Base-by-base conservation (phyloP, 2,797 vertebrate genomes). In the Oophaga sylvatica region DNA sequence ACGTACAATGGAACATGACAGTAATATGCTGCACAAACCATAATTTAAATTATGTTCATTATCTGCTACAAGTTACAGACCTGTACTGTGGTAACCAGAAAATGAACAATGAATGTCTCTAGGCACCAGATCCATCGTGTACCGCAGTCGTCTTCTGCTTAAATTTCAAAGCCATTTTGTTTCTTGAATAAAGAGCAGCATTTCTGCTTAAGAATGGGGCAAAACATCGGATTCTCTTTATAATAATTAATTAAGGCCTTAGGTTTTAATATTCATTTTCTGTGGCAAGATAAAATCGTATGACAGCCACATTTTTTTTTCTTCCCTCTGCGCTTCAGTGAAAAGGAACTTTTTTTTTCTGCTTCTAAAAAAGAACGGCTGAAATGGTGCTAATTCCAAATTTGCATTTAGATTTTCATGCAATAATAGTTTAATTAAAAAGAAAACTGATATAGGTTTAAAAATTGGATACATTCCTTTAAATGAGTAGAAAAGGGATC, bases 181-280 rank as follows among this genome's bases (percentile, higher is more conserved):
- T 67, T 75, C 57, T 80, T 41, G 81, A 87, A 89, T 67, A 83
- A 78, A 83, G 57, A 86, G 35, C 63, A 82, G 73, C 10, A 82
- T 68, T 77, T 41, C 71, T n/a, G 76, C 70, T 86, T 78, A 81
- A 83, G 70, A 89, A 88, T 86, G 57, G 79, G 73, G 73, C 78
- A 86, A 70, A 70, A 29, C 84, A 87, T 71, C 79, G 65, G 45
- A 83, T 87, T 45, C 83, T 86, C 86, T 77, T 86, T 83, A 79
- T 89, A 83, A 86, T 73, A 80, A 89, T 89, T 83, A 89, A 87
- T 89, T 89, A 89, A 87, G 84, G 80, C 88, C 88, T 86, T 62
- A 86, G 84, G 88, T 89, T 89, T 89, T 80, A 86, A 83, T 83
- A 83, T 86, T 86, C 63, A 83, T 89, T 87, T 88, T 86, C 84